Evolutionary conservation across 64 coral and sea anemone genomes (phyloP).

Genomic region (Acropora tenuis): DNA sequence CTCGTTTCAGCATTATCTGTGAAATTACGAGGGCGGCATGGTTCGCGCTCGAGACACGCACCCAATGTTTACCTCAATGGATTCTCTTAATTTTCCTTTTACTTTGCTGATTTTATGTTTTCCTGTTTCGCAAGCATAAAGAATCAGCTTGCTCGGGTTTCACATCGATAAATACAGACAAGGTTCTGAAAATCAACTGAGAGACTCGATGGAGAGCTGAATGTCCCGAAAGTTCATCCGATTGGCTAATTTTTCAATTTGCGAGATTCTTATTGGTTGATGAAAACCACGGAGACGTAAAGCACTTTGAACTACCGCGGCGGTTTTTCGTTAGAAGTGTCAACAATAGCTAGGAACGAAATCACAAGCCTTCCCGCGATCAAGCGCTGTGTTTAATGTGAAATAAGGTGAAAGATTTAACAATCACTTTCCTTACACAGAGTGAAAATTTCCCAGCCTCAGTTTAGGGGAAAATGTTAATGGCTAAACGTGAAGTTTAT

Average conservation of each 20-base stretch:
- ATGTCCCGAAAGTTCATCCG: neutral
- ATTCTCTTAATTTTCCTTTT: too few relatives aligned
- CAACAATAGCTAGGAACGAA: conserved; percentile 82
- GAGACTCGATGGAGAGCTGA: too few relatives aligned
- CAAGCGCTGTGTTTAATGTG: conserved; percentile 17
- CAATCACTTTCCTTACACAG: neutral
- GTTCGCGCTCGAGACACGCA: too few relatives aligned
- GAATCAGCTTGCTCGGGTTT: too few relatives aligned
- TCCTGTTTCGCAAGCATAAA: too few relatives aligned
- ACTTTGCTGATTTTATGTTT: too few relatives aligned
- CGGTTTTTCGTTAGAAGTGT: conserved; percentile 94
- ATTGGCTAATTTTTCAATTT: neutral
- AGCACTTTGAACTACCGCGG: conserved; percentile 94
- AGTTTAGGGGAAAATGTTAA: neutral
- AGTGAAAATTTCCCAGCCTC: neutral
- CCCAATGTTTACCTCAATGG: too few relatives aligned
- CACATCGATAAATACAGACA: too few relatives aligned
- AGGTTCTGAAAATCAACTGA: too few relatives aligned
- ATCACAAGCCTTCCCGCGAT: conserved; percentile 62
- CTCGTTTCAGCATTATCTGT: too few relatives aligned
- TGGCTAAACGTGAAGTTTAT: neutral
- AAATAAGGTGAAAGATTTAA: neutral
- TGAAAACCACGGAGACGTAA: conserved; percentile 57
- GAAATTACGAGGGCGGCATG: too few relatives aligned
- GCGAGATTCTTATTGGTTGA: conserved; percentile 51